Evolutionary conservation across 2,888 invertebrate genomes (phyloP).

Genomic region (Parnassius glacialis): DNA sequence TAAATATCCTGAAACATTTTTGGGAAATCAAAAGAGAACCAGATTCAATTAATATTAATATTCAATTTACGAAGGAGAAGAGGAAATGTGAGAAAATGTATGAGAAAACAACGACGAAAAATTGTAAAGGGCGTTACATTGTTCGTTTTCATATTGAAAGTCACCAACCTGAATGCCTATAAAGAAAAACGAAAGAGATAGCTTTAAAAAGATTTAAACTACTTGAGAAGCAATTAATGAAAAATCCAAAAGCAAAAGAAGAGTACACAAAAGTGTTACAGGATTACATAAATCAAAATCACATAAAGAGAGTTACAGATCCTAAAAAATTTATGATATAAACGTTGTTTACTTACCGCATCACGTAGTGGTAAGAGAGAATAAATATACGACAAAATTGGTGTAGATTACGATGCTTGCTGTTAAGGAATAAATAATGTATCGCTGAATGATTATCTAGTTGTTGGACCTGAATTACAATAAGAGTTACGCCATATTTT

Average conservation of each 20-base stretch:
- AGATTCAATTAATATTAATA: conserved; percentile 9
- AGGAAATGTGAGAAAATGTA: conserved; percentile 18
- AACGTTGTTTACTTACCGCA: conserved; percentile 26
- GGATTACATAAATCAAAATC: conserved; percentile 6
- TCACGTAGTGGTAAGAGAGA: conserved; percentile 22
- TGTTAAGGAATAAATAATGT: conserved; percentile 22
- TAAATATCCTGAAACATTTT: conserved; percentile 30
- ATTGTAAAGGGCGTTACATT: conserved; percentile 22
- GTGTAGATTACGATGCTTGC: conserved; percentile 30
- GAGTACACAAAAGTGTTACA: conserved; percentile 1
- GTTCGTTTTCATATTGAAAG: conserved; percentile 15
- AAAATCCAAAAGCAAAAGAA: conserved; percentile 14
- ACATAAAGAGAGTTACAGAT: not conserved
- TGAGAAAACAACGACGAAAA: conserved; percentile 27
- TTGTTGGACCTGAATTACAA: conserved; percentile 31
- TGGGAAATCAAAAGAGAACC: conserved; percentile 28
- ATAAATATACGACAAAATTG: conserved; percentile 25
- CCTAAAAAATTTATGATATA: not conserved
- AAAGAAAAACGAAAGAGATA: conserved; percentile 28
- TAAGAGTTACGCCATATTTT: conserved; percentile 29
- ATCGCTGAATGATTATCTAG: conserved; percentile 28
- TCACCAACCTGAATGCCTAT: conserved; percentile 21
- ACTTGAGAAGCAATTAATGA: conserved; percentile 29
- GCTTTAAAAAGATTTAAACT: conserved; percentile 28
- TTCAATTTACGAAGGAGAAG: too few species aligned